A percentile compares a stretch with the other conserved stretches of the same genome.
phyloP scores from a whole-genome alignment of 2,113 vertebrate species.

The Xenotilapia flavipinnis region DNA sequence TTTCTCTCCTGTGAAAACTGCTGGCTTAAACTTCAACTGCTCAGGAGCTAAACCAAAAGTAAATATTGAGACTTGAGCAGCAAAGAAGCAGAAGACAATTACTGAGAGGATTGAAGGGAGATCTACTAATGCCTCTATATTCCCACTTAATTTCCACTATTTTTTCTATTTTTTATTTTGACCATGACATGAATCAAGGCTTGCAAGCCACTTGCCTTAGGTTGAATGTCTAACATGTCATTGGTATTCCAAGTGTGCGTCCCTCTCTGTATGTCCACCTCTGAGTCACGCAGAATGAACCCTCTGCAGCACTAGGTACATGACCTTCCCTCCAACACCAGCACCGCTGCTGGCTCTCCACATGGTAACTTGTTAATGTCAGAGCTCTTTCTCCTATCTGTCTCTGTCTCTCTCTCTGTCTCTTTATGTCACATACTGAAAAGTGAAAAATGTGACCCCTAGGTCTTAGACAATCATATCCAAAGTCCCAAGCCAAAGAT shows the following conservation, averaged over 20 bases:
- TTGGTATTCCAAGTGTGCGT: constrained; percentile 31
- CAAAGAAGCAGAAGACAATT: neutral
- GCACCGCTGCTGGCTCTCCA: constrained; percentile 27
- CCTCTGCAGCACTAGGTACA: constrained; percentile 27
- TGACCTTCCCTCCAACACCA: constrained; percentile 54
- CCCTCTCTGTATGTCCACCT: constrained; percentile 19
- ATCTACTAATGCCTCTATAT: neutral
- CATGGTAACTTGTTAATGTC: constrained; percentile 50
- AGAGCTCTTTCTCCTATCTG: neutral
- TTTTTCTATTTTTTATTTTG: neutral
- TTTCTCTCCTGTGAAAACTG: constrained; percentile 34
- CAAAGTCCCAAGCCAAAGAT: neutral
- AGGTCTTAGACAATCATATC: constrained; percentile 32
- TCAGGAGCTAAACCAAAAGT: constrained; percentile 16
- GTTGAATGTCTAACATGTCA: constrained; percentile 20
- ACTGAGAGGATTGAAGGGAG: neutral
- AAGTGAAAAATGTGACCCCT: constrained; percentile 24
- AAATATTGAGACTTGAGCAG: constrained; percentile 26
- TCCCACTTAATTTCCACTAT: neutral
- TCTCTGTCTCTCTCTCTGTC: neutral
- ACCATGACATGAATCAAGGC: neutral
- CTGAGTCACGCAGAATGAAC: constrained; percentile 52
- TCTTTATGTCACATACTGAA: neutral
- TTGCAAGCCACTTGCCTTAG: neutral
- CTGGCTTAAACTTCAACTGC: constrained; percentile 30